These are phyloP conservation scores for Clarias magur DNA, from an alignment of 2,113 vertebrate genomes.

Conservation along the genomic window DNA sequence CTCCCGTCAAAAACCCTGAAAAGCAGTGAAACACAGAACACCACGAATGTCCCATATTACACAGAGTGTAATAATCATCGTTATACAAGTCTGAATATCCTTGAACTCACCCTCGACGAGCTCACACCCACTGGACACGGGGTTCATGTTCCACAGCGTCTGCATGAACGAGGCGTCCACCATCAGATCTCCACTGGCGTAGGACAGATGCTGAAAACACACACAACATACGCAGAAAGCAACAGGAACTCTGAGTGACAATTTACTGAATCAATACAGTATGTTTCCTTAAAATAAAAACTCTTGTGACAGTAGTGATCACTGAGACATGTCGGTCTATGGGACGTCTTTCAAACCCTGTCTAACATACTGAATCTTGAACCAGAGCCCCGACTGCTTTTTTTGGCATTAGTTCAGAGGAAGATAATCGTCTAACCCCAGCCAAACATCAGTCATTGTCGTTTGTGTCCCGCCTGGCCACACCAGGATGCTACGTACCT, in stretches of 20 bases:
- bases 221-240: background rate
- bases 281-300: background rate
- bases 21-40: background rate
- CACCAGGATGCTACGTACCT: no score
- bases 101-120: constrained; percentile 78
- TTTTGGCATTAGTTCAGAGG: no score
- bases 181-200: constrained; percentile 88
- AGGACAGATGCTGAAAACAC: constrained; percentile 82
- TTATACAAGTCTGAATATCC: background rate
- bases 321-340: background rate
- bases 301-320: background rate
- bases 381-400: no score
- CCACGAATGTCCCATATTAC: background rate
- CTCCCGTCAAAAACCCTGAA: constrained; percentile 85
- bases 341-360: no score
- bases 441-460: no score
- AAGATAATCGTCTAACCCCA: no score
- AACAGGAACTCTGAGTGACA: background rate
- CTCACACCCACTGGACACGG: constrained; percentile 87
- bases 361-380: no score
- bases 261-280: background rate
- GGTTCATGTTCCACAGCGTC: constrained; percentile 93
- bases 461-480: no score
- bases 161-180: constrained; percentile 94
- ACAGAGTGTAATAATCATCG: background rate